Base-by-base conservation (phyloP, 2,888 invertebrate species). In the Loripinus fragilis region DNA sequence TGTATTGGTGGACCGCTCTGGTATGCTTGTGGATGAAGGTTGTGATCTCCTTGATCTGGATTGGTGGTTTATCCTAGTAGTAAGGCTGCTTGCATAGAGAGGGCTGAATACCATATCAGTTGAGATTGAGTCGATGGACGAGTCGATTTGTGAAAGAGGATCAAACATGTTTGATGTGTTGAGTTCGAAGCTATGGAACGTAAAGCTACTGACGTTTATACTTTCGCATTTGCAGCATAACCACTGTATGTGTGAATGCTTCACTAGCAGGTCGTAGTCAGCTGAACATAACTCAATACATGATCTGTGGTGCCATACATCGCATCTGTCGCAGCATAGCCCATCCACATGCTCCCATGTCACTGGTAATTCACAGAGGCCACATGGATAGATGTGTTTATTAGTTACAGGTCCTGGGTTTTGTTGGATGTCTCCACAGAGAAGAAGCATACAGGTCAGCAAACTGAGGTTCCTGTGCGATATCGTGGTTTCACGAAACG, bases 161-260 rank as follows among this genome's bases (percentile, higher is more conserved):
- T 69, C 10, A 38, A 65, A 74, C n/a, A 25, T 23, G 25, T 76
- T 76, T 23, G 48, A 28, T 35, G 60, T 55, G 12, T 17, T 41
- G 0, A 80, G 35, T 76, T 68, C 69, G 65, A 52, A 33, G 15
- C 23, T 28, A 2, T 33, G 20, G 30, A 68, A 80, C 3, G 69
- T 80, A 30, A 80, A 76, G 45, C 70, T 73, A 15, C n/a, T 41
- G 23, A 69, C 64, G 66, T 80, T 76, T 33, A 80, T 70, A 45
- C 64, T 76, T 1, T 80, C 76, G 52, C 76, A 80, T 55, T 80
- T 76, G 38, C 73, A 76, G 30, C 76, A 60, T 3, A 73, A 20
- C 33, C 60, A 60, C 33, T 60, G 60, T 25, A 60, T 17, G 33
- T 60, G 60, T 33, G 60, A 30, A 20, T 33, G 60, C n/a, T 60